Conservation (phyloP, 2,113 vertebrate genomes). For the Sander lucioperca region DNA sequence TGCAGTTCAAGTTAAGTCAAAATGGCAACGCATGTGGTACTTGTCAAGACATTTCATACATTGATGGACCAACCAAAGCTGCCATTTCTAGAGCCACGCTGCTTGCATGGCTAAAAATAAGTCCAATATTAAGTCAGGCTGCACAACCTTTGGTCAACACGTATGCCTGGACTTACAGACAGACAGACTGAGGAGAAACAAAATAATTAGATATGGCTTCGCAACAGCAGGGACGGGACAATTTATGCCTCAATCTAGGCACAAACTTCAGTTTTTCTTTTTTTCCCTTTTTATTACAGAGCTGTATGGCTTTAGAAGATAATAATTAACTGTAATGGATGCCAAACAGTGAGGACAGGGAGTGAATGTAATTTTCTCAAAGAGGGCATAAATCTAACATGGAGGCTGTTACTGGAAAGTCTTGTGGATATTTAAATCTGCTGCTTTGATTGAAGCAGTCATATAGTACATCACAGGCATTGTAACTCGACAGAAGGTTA, state of each 20-base stretch:
- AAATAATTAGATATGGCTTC: constrained; percentile 74
- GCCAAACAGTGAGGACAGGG: constrained; percentile 80
- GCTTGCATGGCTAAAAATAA: not conserved
- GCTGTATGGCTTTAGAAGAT: constrained; percentile 66
- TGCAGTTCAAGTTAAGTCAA: not conserved
- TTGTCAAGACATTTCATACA: not conserved
- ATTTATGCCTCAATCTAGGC: constrained; percentile 81
- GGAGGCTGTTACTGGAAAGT: constrained; percentile 80
- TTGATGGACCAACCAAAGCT: not conserved
- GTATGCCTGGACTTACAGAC: not conserved
- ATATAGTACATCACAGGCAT: constrained; percentile 76
- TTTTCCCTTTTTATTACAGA: constrained; percentile 70
- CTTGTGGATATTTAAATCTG: constrained; percentile 82
- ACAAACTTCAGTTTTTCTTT: constrained; percentile 77
- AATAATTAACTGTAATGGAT: constrained; percentile 82
- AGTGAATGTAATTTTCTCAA: constrained; percentile 83
- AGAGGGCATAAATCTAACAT: constrained; percentile 81
- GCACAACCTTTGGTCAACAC: constrained; percentile 8
- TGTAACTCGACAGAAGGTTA: constrained; percentile 83
- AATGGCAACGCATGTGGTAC: too few relatives aligned
- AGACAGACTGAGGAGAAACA: constrained; percentile 22
- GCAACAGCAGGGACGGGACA: constrained; percentile 69
- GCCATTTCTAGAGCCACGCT: not conserved
- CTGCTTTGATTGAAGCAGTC: constrained; percentile 85
- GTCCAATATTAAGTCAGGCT: not conserved